Percentiles rank a stretch among this genome's conserved stretches.
Evolutionary conservation across 2,113 vertebrate species (phyloP).

Genomic region (Odocoileus hemionus): DNA sequence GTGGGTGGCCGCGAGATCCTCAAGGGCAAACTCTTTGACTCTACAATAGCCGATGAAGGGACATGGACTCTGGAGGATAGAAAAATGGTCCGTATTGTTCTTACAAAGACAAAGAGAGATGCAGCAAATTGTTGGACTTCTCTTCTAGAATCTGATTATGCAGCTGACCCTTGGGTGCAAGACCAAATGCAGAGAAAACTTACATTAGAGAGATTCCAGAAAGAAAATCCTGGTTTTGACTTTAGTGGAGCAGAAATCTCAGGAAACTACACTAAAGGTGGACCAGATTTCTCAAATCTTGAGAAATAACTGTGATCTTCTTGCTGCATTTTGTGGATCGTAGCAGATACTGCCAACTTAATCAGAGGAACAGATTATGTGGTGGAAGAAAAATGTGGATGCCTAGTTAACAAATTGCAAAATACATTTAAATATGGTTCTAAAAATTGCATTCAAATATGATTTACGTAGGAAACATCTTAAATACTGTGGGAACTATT

Average conservation of each 20-base stretch:
- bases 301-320: slow-evolving; percentile 77
- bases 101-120: slow-evolving; percentile 95
- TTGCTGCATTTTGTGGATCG: slow-evolving; percentile 25
- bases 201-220: slow-evolving; percentile 95
- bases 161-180: slow-evolving; percentile 94
- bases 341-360: slow-evolving; percentile 30
- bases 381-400: slow-evolving; percentile 35
- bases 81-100: slow-evolving; percentile 91
- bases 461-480: slow-evolving; percentile 43
- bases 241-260: slow-evolving; percentile 98
- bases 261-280: slow-evolving; percentile 95
- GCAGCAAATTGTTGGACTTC: slow-evolving; percentile 97
- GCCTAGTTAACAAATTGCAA: slow-evolving; percentile 49
- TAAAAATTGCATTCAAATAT: slow-evolving; percentile 53
- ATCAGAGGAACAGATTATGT: slow-evolving; percentile 38
- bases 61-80: slow-evolving; percentile 98
- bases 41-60: slow-evolving; percentile 92
- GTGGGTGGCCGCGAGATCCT: slow-evolving; percentile 88
- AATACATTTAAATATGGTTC: slow-evolving; percentile 46
- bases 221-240: slow-evolving; percentile 99
- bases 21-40: slow-evolving; percentile 93
- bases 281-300: slow-evolving; percentile 95
- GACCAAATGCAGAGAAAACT: slow-evolving; percentile 99
- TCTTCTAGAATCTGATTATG: slow-evolving; percentile 92
- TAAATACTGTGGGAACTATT: slow-evolving; percentile 1